These are phyloP conservation scores for Pungitius pungitius DNA, from an alignment of 2,113 vertebrate species.

Conservation along the genomic window DNA sequence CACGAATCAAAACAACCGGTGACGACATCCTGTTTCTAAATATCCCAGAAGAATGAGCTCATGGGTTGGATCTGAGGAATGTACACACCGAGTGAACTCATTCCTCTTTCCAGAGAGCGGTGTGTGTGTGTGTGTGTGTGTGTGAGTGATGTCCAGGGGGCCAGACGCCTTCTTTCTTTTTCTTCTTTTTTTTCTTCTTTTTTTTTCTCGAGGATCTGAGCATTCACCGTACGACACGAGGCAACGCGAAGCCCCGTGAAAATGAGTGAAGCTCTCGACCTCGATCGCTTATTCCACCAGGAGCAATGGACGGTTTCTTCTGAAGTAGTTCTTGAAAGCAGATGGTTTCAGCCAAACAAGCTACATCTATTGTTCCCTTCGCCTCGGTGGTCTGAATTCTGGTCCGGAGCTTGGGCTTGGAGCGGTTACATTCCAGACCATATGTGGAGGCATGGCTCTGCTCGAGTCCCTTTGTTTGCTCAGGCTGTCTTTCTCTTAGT, in stretches of 20 bases:
- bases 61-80: slow-evolving; percentile 61
- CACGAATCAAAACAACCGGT: slow-evolving; percentile 56
- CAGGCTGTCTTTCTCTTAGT: slow-evolving; percentile 32
- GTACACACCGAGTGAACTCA: slow-evolving; percentile 42
- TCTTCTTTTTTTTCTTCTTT: too few relatives aligned
- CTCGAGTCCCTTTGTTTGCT: slow-evolving; percentile 53
- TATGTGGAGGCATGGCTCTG: slow-evolving; percentile 65
- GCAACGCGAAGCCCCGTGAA: slow-evolving; percentile 8
- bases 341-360: slow-evolving; percentile 62
- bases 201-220: slow-evolving; percentile 8
- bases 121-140: too few relatives aligned
- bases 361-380: slow-evolving; percentile 62
- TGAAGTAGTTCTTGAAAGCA: slow-evolving; percentile 25
- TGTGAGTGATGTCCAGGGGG: slow-evolving; percentile 27
- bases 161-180: too few relatives aligned
- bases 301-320: slow-evolving; percentile 16
- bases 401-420: slow-evolving; percentile 56
- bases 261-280: slow-evolving; percentile 1
- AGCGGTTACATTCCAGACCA: slow-evolving; percentile 68
- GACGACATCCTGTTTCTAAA: slow-evolving; percentile 67
- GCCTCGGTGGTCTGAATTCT: slow-evolving; percentile 57
- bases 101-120: slow-evolving; percentile 24
- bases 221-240: slow-evolving; percentile 10
- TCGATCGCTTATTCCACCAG: neutral
- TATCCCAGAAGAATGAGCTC: slow-evolving; percentile 60